Evolutionary conservation across 2,797 vertebrate species (phyloP).

Genomic region (Momotus momota): DNA sequence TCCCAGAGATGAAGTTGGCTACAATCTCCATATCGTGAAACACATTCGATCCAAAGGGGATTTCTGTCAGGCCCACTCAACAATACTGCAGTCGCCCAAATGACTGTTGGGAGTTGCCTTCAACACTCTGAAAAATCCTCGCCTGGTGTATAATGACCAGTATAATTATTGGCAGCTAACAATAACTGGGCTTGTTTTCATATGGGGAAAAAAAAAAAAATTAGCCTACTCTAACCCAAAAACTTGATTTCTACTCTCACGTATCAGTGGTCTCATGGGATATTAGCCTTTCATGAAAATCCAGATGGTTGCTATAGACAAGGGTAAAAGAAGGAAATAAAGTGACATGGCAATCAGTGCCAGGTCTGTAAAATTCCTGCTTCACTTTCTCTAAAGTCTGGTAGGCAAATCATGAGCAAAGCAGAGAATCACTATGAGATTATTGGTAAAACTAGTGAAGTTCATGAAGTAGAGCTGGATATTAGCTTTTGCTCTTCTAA

Average conservation of each 20-base stretch:
- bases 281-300: not conserved
- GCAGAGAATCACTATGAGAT: not conserved
- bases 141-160: not conserved
- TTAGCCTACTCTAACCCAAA: not conserved
- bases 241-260: not conserved
- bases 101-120: not conserved
- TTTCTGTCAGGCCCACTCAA: not conserved
- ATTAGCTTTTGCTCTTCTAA: not conserved
- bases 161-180: not conserved
- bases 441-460: not conserved
- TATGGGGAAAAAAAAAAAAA: not conserved
- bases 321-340: not conserved
- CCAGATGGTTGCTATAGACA: not conserved
- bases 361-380: not conserved
- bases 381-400: not conserved
- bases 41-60: not conserved
- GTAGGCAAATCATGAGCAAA: not conserved
- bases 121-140: not conserved
- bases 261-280: accelerated
- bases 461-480: not conserved
- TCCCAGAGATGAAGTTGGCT: not conserved
- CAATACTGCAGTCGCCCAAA: not conserved
- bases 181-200: not conserved
- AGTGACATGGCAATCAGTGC: accelerated
- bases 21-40: not conserved